Conservation (phyloP, 2,888 invertebrate genomes). For the Catotricha subobsoleta region DNA sequence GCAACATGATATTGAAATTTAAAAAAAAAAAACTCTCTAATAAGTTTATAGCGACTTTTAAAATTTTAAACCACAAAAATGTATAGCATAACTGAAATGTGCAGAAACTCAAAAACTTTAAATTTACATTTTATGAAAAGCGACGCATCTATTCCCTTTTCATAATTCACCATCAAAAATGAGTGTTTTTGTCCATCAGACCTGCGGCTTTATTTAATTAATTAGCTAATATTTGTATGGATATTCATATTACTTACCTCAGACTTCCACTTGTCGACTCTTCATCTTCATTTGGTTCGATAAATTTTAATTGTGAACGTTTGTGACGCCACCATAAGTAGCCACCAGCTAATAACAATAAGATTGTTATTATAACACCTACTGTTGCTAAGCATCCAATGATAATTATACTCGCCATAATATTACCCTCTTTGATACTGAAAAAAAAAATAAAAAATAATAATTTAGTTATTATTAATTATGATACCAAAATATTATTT, state of each 20-base stretch:
- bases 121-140: not conserved
- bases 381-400: constrained; percentile 26
- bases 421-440: too few species aligned
- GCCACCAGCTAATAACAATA: constrained; percentile 27
- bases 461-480: too few species aligned
- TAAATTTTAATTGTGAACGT: constrained; percentile 28
- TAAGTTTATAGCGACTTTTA: too few species aligned
- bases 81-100: too few species aligned
- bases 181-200: not conserved
- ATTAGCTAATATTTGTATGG: not conserved
- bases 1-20: too few species aligned
- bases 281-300: constrained; percentile 28
- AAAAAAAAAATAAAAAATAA: too few species aligned
- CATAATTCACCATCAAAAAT: too few species aligned
- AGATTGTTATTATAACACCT: constrained; percentile 25
- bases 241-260: constrained; percentile 20
- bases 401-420: constrained; percentile 25
- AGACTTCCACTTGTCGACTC: constrained; percentile 26
- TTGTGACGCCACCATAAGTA: constrained; percentile 31
- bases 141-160: not conserved
- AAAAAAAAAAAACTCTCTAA: too few species aligned
- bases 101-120: not conserved
- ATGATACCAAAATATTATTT: too few species aligned
- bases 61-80: too few species aligned
- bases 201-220: not conserved